Evolutionary conservation across 2,888 invertebrate species (phyloP).

Genomic region (Torymus aiolomorphi): DNA sequence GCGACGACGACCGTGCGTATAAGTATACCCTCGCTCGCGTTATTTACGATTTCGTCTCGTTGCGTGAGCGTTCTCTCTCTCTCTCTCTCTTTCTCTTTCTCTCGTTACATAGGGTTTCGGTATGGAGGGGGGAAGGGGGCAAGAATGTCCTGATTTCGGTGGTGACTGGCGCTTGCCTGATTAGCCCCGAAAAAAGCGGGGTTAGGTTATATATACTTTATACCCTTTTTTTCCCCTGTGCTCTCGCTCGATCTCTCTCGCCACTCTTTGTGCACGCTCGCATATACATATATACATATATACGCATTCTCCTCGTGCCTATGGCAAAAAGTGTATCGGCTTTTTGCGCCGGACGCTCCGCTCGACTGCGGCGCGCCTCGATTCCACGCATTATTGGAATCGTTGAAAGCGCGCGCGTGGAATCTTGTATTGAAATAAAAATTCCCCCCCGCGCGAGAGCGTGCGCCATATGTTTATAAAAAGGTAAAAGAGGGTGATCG

Average conservation of each 20-base stretch:
- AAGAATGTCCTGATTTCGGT: slow-evolving; percentile 54
- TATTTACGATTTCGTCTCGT: too few species aligned
- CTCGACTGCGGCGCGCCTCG: slow-evolving; percentile 19
- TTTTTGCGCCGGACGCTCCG: slow-evolving; percentile 39
- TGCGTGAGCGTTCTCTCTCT: too few species aligned
- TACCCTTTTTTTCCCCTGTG: slow-evolving; percentile 7
- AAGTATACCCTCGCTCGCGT: too few species aligned
- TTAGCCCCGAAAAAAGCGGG: slow-evolving; percentile 51
- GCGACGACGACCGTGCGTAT: background rate
- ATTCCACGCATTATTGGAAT: slow-evolving; percentile 55
- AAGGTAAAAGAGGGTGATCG: slow-evolving; percentile 20
- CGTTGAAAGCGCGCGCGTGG: slow-evolving; percentile 13
- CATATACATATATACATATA: slow-evolving; percentile 4
- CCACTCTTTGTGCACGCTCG: background rate
- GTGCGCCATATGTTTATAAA: slow-evolving; percentile 21
- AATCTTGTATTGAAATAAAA: slow-evolving; percentile 48
- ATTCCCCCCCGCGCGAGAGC: slow-evolving; percentile 27
- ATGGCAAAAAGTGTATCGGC: slow-evolving; percentile 49
- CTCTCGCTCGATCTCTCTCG: slow-evolving; percentile 36
- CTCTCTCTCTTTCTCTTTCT: too few species aligned
- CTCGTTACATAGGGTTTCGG: background rate
- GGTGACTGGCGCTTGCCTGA: slow-evolving; percentile 57
- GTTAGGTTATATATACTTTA: background rate
- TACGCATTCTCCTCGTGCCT: slow-evolving; percentile 44
- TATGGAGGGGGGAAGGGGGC: background rate